These are phyloP conservation scores for Clivina fossor DNA, from an alignment of 2,888 invertebrate genomes.

Conservation along the genomic window DNA sequence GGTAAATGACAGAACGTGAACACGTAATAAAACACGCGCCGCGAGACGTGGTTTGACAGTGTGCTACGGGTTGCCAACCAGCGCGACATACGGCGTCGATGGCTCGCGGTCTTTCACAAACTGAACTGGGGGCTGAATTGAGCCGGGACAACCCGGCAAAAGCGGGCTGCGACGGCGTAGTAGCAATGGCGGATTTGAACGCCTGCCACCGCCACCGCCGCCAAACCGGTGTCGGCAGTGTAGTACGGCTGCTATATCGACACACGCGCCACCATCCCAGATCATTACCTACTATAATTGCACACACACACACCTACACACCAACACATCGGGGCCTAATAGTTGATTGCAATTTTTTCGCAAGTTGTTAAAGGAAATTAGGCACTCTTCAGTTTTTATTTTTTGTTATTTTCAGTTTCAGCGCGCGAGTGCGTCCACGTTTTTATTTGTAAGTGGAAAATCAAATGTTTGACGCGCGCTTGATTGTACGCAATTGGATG, in stretches of 20 bases:
- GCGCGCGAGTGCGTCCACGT: too few relatives aligned
- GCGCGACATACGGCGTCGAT: constrained; percentile 11
- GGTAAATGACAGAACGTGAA: too few relatives aligned
- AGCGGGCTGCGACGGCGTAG: constrained; percentile 31
- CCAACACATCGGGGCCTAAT: too few relatives aligned
- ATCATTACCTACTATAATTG: constrained; percentile 32
- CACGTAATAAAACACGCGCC: too few relatives aligned
- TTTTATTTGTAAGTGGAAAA: too few relatives aligned
- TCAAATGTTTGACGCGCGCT: too few relatives aligned
- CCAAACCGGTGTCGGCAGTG: not conserved
- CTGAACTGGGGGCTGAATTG: constrained; percentile 35
- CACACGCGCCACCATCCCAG: too few relatives aligned
- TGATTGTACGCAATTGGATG: too few relatives aligned
- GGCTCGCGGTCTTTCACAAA: constrained; percentile 20
- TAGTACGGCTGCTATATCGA: not conserved
- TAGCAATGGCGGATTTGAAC: constrained; percentile 13
- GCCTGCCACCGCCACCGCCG: constrained; percentile 8
- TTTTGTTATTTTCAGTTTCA: too few relatives aligned
- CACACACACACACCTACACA: too few relatives aligned
- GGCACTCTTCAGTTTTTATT: constrained; percentile 12
- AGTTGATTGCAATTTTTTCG: constrained; percentile 32
- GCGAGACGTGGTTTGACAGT: too few relatives aligned
- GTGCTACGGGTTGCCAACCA: constrained; percentile 17
- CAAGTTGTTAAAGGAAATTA: constrained; percentile 33
- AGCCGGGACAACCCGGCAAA: constrained; percentile 33